Evolutionary conservation across 2,797 vertebrate species (phyloP).

Genomic region (Amniataba percoides): DNA sequence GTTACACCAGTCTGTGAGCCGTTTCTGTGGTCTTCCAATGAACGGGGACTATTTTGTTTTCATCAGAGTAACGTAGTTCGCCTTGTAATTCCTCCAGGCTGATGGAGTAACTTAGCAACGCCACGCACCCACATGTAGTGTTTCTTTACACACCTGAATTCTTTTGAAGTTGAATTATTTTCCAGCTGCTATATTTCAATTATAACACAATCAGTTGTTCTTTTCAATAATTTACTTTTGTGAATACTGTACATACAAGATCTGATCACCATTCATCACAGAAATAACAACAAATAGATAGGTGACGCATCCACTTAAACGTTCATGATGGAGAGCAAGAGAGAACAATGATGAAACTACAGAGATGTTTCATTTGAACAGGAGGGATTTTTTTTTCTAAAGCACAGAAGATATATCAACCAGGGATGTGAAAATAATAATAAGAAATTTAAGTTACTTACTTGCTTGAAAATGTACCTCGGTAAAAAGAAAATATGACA

Average conservation of each 20-base stretch:
- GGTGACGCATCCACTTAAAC: constrained; percentile 7
- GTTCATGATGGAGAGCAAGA: neutral
- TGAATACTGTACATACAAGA: neutral
- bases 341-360: neutral
- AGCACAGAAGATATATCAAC: neutral
- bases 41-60: constrained; percentile 13
- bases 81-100: neutral
- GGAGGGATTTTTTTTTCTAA: neutral
- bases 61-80: constrained; percentile 15
- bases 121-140: constrained; percentile 5
- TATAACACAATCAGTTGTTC: neutral
- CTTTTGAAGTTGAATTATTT: constrained; percentile 19
- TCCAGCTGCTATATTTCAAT: neutral
- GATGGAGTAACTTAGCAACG: constrained; percentile 46
- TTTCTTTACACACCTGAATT: constrained; percentile 2
- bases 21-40: neutral
- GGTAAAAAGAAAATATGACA: too few relatives aligned
- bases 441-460: neutral
- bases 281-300: constrained; percentile 12
- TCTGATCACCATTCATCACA: constrained; percentile 6
- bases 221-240: neutral
- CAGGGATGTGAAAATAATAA: neutral
- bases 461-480: too few relatives aligned
- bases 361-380: neutral
- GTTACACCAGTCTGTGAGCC: neutral